Base-by-base conservation (phyloP, 2,113 vertebrate species). In the Vulpes vulpes region DNA sequence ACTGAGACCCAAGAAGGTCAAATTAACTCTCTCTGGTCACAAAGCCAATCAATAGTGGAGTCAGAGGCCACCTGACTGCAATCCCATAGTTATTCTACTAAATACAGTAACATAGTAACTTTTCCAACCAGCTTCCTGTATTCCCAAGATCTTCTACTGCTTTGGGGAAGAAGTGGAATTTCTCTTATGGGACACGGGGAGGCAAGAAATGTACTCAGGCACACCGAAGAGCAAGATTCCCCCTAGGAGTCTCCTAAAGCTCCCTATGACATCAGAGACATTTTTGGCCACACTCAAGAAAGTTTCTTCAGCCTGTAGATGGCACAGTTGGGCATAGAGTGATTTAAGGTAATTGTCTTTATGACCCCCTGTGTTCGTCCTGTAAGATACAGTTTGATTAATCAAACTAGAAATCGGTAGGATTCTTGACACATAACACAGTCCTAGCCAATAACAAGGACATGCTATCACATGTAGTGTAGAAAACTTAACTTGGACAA, bases 401-500 rank as follows among this genome's bases (percentile, higher is more conserved):
- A 25, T 59, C 30, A 60, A 94, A 80, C 80, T 73, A 32, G 95
- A 69, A 87, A 86, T 79, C 3, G 85, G 25, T 74, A 64, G 89
- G 55, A 89, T 87, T 91, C 27, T 79, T 90, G 22, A 88, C 79
- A 91, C 19, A 57, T 84, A 94, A 91, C 79, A 73, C 5, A 82
- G 27, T 82, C 64, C 8, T 55, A 73, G 65, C 30, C 74, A 78
- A 67, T 43, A 93, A 51, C 59, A 85, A 89, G 55, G n/a, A 80
- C 30, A 74, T n/a, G 19, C 15, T 53, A n/a, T 73, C 27, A 20
- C 4, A 25, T 93, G 71, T 71, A 81, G 25, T 25, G 60, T 11
- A 84, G 95, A 92, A 95, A 76, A 55, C 51, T 87, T 80, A 71
- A 80, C 71, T 96, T 87, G 22, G 17, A 51, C 74, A 87, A 87